phyloP scores from a whole-genome alignment of 2,797 vertebrate genomes.

The Gallinago stenura region DNA sequence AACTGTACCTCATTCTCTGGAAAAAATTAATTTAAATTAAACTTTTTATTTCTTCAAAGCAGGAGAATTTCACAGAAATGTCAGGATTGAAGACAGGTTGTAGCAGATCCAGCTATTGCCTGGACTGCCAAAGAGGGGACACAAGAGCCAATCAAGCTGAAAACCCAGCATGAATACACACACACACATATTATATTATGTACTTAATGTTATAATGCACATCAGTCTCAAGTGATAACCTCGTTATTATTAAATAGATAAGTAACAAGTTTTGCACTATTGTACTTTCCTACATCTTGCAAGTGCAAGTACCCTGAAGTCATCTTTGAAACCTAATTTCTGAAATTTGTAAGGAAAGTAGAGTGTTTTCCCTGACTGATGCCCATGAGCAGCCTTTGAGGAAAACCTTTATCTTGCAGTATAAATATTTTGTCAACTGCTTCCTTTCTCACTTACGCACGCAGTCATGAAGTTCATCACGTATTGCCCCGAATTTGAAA shows the following conservation, averaged over 20 bases:
- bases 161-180: background rate
- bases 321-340: background rate
- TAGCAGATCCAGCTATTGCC: background rate
- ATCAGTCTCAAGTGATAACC: background rate
- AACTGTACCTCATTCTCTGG: background rate
- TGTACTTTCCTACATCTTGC: background rate
- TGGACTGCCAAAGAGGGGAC: background rate
- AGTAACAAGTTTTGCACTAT: background rate
- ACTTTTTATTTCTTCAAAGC: background rate
- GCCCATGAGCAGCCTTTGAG: background rate
- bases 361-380: background rate
- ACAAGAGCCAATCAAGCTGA: background rate
- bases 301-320: background rate
- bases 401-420: background rate
- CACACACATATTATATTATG: fast-evolving
- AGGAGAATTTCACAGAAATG: background rate
- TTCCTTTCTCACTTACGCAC: background rate
- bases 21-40: background rate
- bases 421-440: conserved; percentile 7
- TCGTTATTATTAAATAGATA: background rate
- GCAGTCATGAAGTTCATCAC: background rate
- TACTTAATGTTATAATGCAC: background rate
- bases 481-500: background rate
- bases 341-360: background rate
- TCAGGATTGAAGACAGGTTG: background rate